Evolutionary conservation across 2,888 invertebrate species (phyloP).

Genomic region (Anodontia alba): DNA sequence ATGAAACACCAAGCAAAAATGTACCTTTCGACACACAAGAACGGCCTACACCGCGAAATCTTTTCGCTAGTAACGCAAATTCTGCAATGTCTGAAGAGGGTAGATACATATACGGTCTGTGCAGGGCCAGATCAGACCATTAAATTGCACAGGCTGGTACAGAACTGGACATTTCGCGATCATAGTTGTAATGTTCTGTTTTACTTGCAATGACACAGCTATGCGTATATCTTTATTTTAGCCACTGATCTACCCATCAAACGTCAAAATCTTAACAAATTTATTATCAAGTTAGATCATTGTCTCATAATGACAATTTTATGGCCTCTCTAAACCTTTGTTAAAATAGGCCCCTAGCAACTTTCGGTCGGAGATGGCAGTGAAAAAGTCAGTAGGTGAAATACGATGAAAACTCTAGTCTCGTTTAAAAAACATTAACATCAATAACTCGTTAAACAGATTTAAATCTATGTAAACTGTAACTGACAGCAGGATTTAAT

Average conservation of each 20-base stretch:
- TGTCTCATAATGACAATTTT: slow-evolving; percentile 10
- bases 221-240: slow-evolving; percentile 13
- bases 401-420: background rate
- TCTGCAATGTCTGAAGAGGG: too few species aligned
- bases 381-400: background rate
- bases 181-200: too few species aligned
- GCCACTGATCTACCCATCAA: background rate
- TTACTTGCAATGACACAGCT: too few species aligned
- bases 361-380: background rate
- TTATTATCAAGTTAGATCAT: slow-evolving; percentile 13
- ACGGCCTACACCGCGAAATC: too few species aligned
- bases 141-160: too few species aligned
- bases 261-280: slow-evolving; percentile 17
- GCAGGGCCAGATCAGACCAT: too few species aligned
- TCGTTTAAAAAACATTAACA: background rate
- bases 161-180: too few species aligned
- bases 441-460: background rate
- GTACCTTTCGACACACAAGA: too few species aligned
- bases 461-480: background rate
- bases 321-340: background rate
- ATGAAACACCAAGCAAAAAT: background rate
- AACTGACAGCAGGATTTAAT: background rate
- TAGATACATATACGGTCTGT: too few species aligned
- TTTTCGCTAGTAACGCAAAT: too few species aligned
- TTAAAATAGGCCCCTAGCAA: background rate